phyloP scores from a whole-genome alignment of 2,113 vertebrate species.

The Hyperopisus bebe region DNA sequence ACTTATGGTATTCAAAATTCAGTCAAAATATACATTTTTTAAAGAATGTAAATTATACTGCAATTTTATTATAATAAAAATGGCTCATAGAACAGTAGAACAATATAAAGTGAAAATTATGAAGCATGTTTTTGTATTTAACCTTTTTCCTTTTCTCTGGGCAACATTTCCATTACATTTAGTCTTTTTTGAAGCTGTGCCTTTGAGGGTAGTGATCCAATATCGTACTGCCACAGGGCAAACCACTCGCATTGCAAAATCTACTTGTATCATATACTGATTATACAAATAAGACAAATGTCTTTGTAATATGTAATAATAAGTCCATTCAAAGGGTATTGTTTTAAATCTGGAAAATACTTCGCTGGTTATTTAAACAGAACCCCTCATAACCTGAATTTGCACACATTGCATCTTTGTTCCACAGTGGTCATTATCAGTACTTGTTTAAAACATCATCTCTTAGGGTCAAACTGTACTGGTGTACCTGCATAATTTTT shows the following conservation, averaged over 20 bases:
- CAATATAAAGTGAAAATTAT: background rate
- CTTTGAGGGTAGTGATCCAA: constrained; percentile 9
- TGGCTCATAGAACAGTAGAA: background rate
- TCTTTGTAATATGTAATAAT: background rate
- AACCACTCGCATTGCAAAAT: background rate
- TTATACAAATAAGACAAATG: background rate
- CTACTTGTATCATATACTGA: background rate
- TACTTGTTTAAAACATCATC: background rate
- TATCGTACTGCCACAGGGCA: constrained; percentile 3
- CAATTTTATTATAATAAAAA: background rate
- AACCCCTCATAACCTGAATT: background rate
- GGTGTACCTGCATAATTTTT: background rate
- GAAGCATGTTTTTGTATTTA: background rate
- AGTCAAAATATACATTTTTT: background rate
- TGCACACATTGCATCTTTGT: background rate
- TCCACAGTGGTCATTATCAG: background rate
- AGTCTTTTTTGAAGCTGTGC: background rate
- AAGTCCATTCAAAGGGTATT: background rate
- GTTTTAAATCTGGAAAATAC: background rate
- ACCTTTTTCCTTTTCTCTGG: background rate
- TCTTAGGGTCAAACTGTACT: background rate
- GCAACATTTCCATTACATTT: background rate
- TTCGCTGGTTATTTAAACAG: background rate
- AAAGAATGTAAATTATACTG: background rate
- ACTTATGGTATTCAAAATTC: background rate